Evolutionary conservation across 2,888 invertebrate species (phyloP), one percentile per base, ranked within the genome.

Genomic region (Papilio demoleus): DNA sequence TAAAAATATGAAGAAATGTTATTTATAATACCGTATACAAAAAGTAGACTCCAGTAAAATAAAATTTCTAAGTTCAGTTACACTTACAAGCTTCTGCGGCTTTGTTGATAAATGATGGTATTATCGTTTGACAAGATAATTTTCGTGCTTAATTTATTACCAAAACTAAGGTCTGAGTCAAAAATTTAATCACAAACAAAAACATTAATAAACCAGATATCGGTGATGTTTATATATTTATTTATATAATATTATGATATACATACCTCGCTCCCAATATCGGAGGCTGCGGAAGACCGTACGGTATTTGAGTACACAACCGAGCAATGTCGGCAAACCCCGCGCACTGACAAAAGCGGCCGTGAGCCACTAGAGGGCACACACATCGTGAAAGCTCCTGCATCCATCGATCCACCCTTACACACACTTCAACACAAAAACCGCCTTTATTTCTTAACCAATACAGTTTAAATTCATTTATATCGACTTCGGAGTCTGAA

Each of bases 381-480:
- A 75, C 78, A 70, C 76, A 56, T 72, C 70, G 58, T 47, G 47
- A 76, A 70, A 71, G 76, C 79, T 74, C 81, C 79, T 81, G 74
- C 78, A 72, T 75, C 73, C 87, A 91, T 91, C 90, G 90, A 90
- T 90, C 90, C 87, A 85, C 85, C 85, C 86, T 81, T 76, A 77
- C 70, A 70, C 70, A 67, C 71, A 71, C 73, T 74, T 70, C 67
- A 68, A 67, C 73, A 71, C 67, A 70, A 56, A 58, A n/a, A 50
- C 71, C 70, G 60, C 72, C 75, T 75, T 78, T 81, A 81, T 73
- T 70, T 60, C 70, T 24, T 73, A 9, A 50, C 58, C n/a, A 36
- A 73, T 79, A 88, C 72, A 74, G 79, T 71, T 75, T 77, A 80
- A 70, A 82, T 79, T 81, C 67, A 53, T 47, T 17, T 67, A 58